phyloP scores from a whole-genome alignment of 2,888 invertebrate genomes.

The Marasmarcha lunaedactyla region DNA sequence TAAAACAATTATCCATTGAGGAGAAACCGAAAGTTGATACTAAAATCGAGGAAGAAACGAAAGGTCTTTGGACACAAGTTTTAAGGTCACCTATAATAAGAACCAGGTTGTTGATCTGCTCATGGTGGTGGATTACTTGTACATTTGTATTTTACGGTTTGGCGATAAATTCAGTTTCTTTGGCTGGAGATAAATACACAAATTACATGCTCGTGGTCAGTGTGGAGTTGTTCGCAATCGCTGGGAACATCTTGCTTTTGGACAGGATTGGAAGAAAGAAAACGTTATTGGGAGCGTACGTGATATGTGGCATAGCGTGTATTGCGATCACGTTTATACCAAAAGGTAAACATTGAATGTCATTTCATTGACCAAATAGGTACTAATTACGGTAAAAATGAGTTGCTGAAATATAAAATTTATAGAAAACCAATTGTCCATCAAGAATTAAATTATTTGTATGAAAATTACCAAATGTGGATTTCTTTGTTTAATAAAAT shows the following conservation, averaged over 20 bases:
- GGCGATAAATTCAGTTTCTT: conserved; percentile 79
- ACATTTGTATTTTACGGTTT: conserved; percentile 86
- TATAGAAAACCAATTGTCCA: no score
- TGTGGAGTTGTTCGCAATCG: conserved; percentile 80
- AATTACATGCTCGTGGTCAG: conserved; percentile 79
- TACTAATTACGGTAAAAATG: background rate
- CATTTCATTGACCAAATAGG: conserved; percentile 19
- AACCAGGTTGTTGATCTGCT: conserved; percentile 48
- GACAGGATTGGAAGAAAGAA: conserved; percentile 74
- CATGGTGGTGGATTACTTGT: conserved; percentile 82
- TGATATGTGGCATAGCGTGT: conserved; percentile 66
- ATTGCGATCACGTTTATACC: conserved; percentile 65
- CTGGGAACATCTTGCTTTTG: conserved; percentile 73
- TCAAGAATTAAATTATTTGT: no score
- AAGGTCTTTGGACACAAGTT: conserved; percentile 46
- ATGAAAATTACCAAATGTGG: no score
- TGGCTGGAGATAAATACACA: conserved; percentile 81
- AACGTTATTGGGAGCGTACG: conserved; percentile 71
- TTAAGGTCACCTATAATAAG: conserved; percentile 49
- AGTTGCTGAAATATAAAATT: no score
- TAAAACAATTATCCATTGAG: conserved; percentile 52
- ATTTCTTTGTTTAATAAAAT: no score
- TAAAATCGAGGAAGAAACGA: conserved; percentile 24
- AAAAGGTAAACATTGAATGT: conserved; percentile 31
- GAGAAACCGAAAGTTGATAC: conserved; percentile 30